phyloP scores from a whole-genome alignment of 2,888 invertebrate genomes.

The Oithona nana region DNA sequence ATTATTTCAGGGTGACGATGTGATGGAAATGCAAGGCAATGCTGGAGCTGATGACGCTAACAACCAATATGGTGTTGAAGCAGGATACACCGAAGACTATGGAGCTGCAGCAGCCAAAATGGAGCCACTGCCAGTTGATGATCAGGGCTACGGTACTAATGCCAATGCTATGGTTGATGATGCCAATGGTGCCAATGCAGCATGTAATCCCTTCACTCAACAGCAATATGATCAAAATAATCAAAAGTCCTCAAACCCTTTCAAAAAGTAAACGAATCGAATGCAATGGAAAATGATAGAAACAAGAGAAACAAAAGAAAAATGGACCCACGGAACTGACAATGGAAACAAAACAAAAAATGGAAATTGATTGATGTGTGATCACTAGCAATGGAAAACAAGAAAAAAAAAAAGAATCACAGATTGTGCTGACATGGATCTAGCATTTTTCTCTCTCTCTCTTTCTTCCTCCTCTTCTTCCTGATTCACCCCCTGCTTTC shows the following conservation, averaged over 20 bases:
- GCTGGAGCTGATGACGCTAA: not conserved
- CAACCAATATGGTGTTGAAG: not conserved
- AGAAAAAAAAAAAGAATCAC: no score
- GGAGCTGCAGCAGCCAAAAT: constrained; percentile 1
- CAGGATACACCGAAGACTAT: constrained; percentile 6
- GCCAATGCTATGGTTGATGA: not conserved
- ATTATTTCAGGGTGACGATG: not conserved
- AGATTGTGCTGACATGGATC: no score
- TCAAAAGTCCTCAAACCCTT: constrained; percentile 10
- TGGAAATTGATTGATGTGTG: not conserved
- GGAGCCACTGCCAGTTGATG: not conserved
- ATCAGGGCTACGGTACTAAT: not conserved
- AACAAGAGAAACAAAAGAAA: not conserved
- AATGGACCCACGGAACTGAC: not conserved
- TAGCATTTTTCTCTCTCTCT: no score
- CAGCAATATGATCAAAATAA: constrained; percentile 5
- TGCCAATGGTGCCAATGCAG: not conserved
- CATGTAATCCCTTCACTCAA: constrained; percentile 16
- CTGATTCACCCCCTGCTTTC: no score
- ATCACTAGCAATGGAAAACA: not conserved
- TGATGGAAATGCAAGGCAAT: constrained; percentile 4
- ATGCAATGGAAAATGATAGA: not conserved
- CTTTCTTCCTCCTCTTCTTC: no score
- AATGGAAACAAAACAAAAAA: not conserved
- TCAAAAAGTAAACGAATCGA: constrained; percentile 2